Evolutionary conservation across 2,888 invertebrate species (phyloP).

Genomic region (Ormyrus thymus): DNA sequence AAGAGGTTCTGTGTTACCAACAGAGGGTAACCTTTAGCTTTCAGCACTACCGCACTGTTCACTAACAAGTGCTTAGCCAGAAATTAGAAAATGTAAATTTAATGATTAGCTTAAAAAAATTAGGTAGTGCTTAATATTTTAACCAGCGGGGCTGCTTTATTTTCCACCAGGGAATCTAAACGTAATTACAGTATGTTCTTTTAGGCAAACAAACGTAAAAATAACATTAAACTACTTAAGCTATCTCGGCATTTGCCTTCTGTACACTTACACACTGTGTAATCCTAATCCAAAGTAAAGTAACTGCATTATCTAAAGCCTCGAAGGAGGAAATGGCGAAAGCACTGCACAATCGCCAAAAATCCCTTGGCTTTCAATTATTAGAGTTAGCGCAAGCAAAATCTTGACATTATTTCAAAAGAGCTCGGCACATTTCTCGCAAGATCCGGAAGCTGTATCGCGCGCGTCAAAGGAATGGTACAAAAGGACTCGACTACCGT

Average conservation of each 20-base stretch:
- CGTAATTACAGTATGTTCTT: no score
- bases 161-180: no score
- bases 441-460: slow-evolving; percentile 32
- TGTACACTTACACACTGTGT: background rate
- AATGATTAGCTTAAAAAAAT: no score
- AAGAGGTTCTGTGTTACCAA: no score
- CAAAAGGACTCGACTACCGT: slow-evolving; percentile 33
- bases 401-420: slow-evolving; percentile 25
- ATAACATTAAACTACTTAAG: no score
- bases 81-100: no score
- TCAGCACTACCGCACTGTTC: no score
- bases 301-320: slow-evolving; percentile 4
- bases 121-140: no score
- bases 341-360: slow-evolving; percentile 14
- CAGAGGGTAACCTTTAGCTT: no score
- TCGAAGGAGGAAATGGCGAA: background rate
- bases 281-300: slow-evolving; percentile 15
- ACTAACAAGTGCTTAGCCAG: no score
- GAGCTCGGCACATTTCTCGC: background rate
- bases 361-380: slow-evolving; percentile 41
- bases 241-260: no score
- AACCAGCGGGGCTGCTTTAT: no score
- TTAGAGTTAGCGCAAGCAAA: slow-evolving; percentile 20
- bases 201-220: background rate
- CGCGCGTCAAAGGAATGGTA: slow-evolving; percentile 28